Conservation (phyloP, 2,797 vertebrate genomes). For the Falco concolor region DNA sequence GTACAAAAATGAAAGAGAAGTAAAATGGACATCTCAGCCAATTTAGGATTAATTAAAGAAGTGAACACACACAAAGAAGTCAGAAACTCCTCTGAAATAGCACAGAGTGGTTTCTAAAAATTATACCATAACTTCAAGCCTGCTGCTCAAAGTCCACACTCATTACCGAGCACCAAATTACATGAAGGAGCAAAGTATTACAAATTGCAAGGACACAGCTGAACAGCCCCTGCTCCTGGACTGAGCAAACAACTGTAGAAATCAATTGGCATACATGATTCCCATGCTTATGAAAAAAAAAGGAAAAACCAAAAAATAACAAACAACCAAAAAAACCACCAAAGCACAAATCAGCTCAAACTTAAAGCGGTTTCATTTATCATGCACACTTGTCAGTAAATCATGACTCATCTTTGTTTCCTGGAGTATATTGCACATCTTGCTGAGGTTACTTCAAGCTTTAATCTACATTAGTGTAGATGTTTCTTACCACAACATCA, state of each 20-base stretch:
- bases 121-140: background rate
- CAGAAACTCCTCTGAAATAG: background rate
- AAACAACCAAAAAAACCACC: background rate
- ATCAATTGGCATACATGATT: background rate
- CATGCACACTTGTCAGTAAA: background rate
- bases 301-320: too few species aligned
- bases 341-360: background rate
- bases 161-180: background rate
- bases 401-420: background rate
- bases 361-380: background rate
- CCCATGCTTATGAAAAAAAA: background rate
- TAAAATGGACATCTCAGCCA: background rate
- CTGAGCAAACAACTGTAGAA: background rate
- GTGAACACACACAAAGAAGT: background rate
- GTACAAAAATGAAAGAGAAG: background rate
- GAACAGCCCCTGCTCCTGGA: background rate
- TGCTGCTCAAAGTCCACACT: background rate
- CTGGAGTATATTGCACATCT: background rate
- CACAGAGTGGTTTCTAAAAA: background rate
- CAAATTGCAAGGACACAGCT: background rate
- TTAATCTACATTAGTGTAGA: background rate
- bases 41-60: background rate
- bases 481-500: background rate
- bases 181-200: background rate
- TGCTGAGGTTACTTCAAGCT: background rate